These are phyloP conservation scores for Arctocebus calabarensis DNA, from an alignment of 2,797 vertebrate genomes.

Conservation along the genomic window DNA sequence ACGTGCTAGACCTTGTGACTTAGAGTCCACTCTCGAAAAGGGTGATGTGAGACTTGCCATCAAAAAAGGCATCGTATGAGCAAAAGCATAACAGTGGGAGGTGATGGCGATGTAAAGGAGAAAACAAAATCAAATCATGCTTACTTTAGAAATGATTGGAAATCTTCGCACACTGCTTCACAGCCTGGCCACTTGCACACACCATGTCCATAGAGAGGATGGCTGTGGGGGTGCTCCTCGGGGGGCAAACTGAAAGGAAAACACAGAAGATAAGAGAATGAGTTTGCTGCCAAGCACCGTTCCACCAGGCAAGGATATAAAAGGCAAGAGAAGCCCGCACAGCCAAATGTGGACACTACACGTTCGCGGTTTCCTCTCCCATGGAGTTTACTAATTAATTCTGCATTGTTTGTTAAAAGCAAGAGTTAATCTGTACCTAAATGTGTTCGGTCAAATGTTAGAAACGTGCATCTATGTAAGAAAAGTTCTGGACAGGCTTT, in stretches of 20 bases:
- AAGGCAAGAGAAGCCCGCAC: neutral
- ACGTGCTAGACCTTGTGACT: neutral
- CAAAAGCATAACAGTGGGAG: constrained; percentile 67
- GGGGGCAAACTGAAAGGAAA: constrained; percentile 91
- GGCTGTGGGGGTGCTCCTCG: constrained; percentile 94
- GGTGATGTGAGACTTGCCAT: constrained; percentile 79
- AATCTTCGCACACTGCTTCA: constrained; percentile 98
- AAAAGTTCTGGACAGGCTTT: constrained; percentile 81
- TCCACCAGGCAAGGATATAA: neutral
- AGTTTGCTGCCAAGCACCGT: neutral
- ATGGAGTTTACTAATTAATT: neutral
- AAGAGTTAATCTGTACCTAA: constrained; percentile 54
- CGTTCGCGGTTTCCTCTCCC: no score
- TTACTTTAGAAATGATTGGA: constrained; percentile 99
- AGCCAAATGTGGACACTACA: neutral
- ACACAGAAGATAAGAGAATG: constrained; percentile 57
- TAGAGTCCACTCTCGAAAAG: constrained; percentile 40
- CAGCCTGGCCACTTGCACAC: constrained; percentile 99
- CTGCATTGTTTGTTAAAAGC: neutral
- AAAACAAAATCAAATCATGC: constrained; percentile 83
- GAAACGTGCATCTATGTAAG: constrained; percentile 35
- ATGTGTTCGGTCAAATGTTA: constrained; percentile 65
- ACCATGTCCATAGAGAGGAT: constrained; percentile 98
- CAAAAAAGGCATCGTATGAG: neutral
- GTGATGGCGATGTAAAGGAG: constrained; percentile 72